Evolutionary conservation across 1,140 invertebrate genomes (phyloP), one percentile per base, ranked within the genome.

Genomic region (Drosophila pandora): DNA sequence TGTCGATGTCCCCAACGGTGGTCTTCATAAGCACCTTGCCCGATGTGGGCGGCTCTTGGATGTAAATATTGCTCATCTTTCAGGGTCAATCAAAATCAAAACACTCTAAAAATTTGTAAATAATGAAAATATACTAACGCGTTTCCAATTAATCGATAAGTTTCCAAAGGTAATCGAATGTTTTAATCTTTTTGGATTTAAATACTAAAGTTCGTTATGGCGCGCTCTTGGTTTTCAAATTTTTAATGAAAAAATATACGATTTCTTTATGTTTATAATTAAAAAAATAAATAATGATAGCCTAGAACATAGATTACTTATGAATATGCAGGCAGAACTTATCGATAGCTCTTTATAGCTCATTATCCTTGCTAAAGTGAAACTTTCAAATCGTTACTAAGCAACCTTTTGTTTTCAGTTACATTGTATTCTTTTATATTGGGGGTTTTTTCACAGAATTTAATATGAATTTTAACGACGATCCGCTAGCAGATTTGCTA

Each of bases 21-120:
- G 98, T 99, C 90, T 96, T 95, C 13, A 99, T 87, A 2, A 99
- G 91, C 93, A 99, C 98, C 93, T 99, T 99, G 77, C 98, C 98
- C 37, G 95, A 94, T 0, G 98, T 98, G 8, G 97, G 96, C 22
- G 98, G 98, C 93, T 99, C 98, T 92, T 98, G 96, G 90, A 99
- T 98, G 85, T 99, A 99, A 92, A 99, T 97, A 89, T 96, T 97
- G 94, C 96, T 98, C 97, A 98, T 97, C 73, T 90, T 92, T 12
- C 17, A 0, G 2, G 8, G 21, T n/a, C 0, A 30, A 30, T 21
- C 21, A 60, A 48, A 53, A 48, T 23, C 47, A 52, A 47, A 47
- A 21, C 13, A 43, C 13, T 43, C 41, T 7, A 2, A 5, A 2
- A 22, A 13, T 22, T 25, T 32, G 30, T 23, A 22, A n/a, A 47